phyloP scores from a whole-genome alignment of 2,888 invertebrate species.

The Hyppa rectilinea region DNA sequence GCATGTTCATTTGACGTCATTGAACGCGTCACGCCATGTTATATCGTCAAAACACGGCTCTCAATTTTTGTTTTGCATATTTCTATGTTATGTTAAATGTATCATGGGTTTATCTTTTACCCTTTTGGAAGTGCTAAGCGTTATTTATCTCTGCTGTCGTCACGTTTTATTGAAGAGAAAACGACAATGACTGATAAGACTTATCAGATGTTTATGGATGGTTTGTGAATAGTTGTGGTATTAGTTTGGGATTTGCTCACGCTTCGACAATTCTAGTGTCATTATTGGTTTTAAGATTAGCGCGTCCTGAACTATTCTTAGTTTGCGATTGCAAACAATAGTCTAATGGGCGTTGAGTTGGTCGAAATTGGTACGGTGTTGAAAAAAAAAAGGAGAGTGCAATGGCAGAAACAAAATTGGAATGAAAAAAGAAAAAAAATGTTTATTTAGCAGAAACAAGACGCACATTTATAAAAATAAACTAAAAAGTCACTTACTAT shows the following conservation, averaged over 20 bases:
- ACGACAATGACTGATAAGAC: constrained; percentile 57
- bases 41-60: constrained; percentile 18
- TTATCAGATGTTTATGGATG: constrained; percentile 35
- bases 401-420: too few relatives aligned
- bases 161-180: constrained; percentile 38
- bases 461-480: too few relatives aligned
- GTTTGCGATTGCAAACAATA: neutral
- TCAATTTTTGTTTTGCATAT: constrained; percentile 17
- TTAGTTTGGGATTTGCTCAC: constrained; percentile 37
- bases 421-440: too few relatives aligned
- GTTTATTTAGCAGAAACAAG: too few relatives aligned
- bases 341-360: neutral
- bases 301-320: constrained; percentile 11
- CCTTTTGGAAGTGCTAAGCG: constrained; percentile 8
- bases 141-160: constrained; percentile 27
- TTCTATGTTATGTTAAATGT: constrained; percentile 21
- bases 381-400: neutral
- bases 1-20: constrained; percentile 51
- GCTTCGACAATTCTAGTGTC: constrained; percentile 20
- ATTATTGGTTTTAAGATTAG: constrained; percentile 24
- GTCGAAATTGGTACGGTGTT: neutral
- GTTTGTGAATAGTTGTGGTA: constrained; percentile 37
- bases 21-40: constrained; percentile 29
- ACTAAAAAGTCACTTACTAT: too few relatives aligned
- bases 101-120: constrained; percentile 23